Evolutionary conservation across 37 sponge, comb jelly and placozoan genomes (phyloP), one percentile per base, ranked within the genome.

Genomic region (Corticium candelabrum): DNA sequence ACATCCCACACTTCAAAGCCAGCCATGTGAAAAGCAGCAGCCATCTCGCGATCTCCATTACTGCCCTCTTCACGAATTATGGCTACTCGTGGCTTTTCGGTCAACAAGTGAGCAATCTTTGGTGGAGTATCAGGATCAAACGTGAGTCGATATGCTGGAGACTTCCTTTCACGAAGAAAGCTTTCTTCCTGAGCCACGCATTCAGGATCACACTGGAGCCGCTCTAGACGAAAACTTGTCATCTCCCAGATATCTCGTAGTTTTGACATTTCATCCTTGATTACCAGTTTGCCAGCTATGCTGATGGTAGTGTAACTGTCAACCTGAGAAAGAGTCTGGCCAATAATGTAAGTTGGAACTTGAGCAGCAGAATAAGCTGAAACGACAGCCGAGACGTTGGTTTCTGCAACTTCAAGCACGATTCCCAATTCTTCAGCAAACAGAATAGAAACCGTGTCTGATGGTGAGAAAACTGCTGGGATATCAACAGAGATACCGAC

Each of bases 21-120:
- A 56, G 67, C 77, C 31, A 35, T 27, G 5, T 11, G 41, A 5
- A 76, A 56, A 15, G 77, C 77, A 68, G 68, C 77, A 29, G 77
- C 77, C 77, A 76, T 76, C 67, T 76, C 77, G 41, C 77, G 41
- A 76, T 76, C 77, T 7, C 77, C 77, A n/a, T 76, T 76, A 29
- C 77, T 76, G 62, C 77, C 77, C 57, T 76, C 77, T 56, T 76
- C 77, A 29, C 77, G 77, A 62, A 76, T 30, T 11, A 76, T 30
- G 40, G 56, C 77, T 5, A 76, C 77, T 27, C 77, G 77, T n/a
- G 77, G 77, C 57, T 11, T 5, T 40, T 7, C 77, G 29, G 5
- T 62, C n/a, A n/a, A n/a, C n/a, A n/a, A n/a, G n/a, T n/a, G n/a
- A 76, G 5, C 41, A 4, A 27, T 29, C 5, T 4, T 11, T 21